Evolutionary conservation across 1,140 invertebrate genomes (phyloP).

Genomic region (Caligus rogercresseyi): DNA sequence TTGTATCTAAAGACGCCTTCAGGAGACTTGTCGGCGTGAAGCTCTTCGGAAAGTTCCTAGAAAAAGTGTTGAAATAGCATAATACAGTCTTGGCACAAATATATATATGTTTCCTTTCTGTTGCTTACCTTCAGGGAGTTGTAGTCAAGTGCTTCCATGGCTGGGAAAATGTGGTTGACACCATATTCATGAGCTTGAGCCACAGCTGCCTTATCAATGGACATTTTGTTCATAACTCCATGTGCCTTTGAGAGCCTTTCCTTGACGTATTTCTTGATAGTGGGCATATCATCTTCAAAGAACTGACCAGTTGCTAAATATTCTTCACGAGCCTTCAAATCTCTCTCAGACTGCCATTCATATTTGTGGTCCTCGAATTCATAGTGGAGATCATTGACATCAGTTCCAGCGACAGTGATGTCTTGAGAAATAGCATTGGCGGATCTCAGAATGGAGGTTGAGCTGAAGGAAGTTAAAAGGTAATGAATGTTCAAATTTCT

Average conservation of each 20-base stretch:
- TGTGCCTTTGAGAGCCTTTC: background rate
- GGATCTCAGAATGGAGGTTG: conserved; percentile 3
- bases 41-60: background rate
- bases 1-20: conserved; percentile 5
- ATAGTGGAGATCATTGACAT: background rate
- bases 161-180: background rate
- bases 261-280: background rate
- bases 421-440: background rate
- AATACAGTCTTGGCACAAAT: background rate
- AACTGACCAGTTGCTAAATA: conserved; percentile 1
- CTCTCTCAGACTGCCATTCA: conserved; percentile 10
- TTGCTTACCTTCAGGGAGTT: no score
- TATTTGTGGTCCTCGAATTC: conserved; percentile 10
- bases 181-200: conserved; percentile 12
- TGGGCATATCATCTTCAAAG: background rate
- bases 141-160: conserved; percentile 8
- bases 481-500: background rate
- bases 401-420: background rate
- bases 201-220: background rate
- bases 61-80: background rate
- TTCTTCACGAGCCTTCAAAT: conserved; percentile 10
- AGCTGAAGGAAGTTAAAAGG: background rate
- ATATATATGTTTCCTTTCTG: background rate
- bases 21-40: conserved; percentile 7
- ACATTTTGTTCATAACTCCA: background rate